A percentile compares a stretch with the other conserved stretches of the same genome.
Conservation (phyloP, 2,113 vertebrate genomes). For the Protobothrops mucrosquamatus region DNA sequence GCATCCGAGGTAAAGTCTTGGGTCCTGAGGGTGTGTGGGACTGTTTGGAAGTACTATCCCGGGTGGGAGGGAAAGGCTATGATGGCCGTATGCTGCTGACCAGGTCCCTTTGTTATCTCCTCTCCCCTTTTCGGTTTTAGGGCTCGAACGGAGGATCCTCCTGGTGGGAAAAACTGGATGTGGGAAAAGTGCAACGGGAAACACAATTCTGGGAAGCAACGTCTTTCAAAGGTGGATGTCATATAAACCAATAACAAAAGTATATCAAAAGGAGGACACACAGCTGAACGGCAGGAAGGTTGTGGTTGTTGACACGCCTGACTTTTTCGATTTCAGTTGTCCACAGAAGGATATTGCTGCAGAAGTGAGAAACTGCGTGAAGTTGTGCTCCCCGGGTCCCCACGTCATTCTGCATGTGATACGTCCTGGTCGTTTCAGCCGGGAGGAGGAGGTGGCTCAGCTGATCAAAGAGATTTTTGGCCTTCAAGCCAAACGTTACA, state of each 20-base stretch:
- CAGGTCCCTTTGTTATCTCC: neutral
- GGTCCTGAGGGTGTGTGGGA: no score
- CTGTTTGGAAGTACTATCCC: no score
- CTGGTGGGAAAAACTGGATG: neutral
- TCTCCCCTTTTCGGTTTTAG: neutral
- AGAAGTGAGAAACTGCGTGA: neutral
- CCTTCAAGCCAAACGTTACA: neutral
- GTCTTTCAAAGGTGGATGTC: conserved; percentile 1
- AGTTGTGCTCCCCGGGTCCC: neutral
- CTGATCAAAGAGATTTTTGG: neutral
- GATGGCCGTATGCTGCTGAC: no score
- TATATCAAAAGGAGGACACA: conserved; percentile 47
- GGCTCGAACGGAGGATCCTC: neutral
- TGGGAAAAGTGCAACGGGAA: conserved; percentile 52
- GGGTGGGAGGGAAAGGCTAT: neutral
- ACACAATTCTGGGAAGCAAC: conserved; percentile 17
- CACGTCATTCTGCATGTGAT: neutral
- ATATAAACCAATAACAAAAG: conserved; percentile 52
- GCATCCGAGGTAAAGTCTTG: no score
- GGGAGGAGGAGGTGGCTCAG: neutral
- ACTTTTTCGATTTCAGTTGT: conserved; percentile 34
- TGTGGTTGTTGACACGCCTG: conserved; percentile 68
- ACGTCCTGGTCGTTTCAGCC: accelerated
- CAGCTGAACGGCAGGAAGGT: conserved; percentile 35
- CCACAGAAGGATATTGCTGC: neutral